Conservation (phyloP, 2,113 vertebrate genomes). For the Semicossyphus pulcher region DNA sequence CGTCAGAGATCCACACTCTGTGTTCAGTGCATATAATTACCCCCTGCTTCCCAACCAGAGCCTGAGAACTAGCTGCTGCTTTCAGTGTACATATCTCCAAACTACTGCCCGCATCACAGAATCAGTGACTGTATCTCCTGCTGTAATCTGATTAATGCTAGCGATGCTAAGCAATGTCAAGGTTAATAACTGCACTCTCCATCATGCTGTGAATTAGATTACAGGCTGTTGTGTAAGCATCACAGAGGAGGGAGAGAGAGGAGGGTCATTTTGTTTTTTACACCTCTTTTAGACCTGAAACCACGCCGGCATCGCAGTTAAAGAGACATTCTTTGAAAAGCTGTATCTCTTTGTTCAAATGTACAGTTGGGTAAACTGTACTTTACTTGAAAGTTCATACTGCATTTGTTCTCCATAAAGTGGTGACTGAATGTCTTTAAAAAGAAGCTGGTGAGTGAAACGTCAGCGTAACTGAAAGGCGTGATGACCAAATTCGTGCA, state of each 20-base stretch:
- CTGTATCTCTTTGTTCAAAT: conserved; percentile 11
- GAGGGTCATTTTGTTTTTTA: conserved; percentile 3
- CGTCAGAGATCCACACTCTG: neutral
- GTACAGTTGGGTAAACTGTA: neutral
- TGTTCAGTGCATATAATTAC: conserved; percentile 7
- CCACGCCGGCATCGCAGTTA: conserved; percentile 27
- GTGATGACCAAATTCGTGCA: neutral
- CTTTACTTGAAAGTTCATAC: neutral
- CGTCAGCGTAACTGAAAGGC: neutral
- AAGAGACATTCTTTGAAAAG: neutral
- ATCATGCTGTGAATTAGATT: conserved; percentile 35
- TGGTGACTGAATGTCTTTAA: neutral
- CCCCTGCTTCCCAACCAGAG: neutral
- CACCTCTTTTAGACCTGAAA: conserved; percentile 18
- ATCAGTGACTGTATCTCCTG: conserved; percentile 6
- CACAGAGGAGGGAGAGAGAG: conserved; percentile 2
- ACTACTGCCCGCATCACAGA: conserved; percentile 8
- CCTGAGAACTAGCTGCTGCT: conserved; percentile 5
- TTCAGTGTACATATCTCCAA: conserved; percentile 26
- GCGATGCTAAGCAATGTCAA: conserved; percentile 33
- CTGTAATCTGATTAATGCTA: conserved; percentile 33
- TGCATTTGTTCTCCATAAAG: neutral
- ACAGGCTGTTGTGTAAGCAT: conserved; percentile 27
- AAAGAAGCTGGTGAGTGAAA: neutral
- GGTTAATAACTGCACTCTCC: conserved; percentile 40